Base-by-base conservation (phyloP, 1,140 invertebrate species). In the Brachionus koreanus region DNA sequence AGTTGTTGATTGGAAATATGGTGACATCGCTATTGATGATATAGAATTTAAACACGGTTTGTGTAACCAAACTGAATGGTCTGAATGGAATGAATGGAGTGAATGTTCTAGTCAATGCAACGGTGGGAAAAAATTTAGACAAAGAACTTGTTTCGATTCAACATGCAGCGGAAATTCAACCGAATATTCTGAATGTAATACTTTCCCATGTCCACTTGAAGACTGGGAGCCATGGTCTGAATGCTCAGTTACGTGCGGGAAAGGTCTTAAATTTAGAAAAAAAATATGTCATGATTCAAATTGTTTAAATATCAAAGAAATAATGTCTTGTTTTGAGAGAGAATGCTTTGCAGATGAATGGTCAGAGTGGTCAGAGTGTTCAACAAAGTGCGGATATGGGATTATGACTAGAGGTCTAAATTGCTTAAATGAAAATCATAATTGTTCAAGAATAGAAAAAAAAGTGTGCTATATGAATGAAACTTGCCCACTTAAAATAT, bases 1-100 rank as follows among this genome's bases (percentile, higher is more conserved):
- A 79, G 76, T 79, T 19, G 35, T 79, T 61, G 76, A 79, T 65
- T 79, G 76, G 76, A 79, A 79, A 61, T 79, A 61, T 25, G 76
- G 76, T 12, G 76, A 79, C 29, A 79, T 79, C 7, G 76, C 76
- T 39, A 42, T 79, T 23, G 76, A 79, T 65, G 76, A 79, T 12
- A 37, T 79, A 0, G 49, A 39, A 25, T 79, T 61, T 29, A 65
- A 13, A 19, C 33, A 79, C 35, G 76, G 49, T 1, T 39, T 13
- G 12, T 79, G 76, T 39, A 57, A 61, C 9, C 19, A 43, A 12
- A 33, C 23, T 29, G 42, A 29, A 25, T 79, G 76, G 76, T 37
- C 46, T 10, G 76, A 79, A 12, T 79, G 76, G 76, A 39, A 7
- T 2, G 23, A 57, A 9, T 79, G 76, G 76, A 39, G 23, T 13